Conservation (phyloP, 2,888 invertebrate species). For the Rhynchonema sp. region DNA sequence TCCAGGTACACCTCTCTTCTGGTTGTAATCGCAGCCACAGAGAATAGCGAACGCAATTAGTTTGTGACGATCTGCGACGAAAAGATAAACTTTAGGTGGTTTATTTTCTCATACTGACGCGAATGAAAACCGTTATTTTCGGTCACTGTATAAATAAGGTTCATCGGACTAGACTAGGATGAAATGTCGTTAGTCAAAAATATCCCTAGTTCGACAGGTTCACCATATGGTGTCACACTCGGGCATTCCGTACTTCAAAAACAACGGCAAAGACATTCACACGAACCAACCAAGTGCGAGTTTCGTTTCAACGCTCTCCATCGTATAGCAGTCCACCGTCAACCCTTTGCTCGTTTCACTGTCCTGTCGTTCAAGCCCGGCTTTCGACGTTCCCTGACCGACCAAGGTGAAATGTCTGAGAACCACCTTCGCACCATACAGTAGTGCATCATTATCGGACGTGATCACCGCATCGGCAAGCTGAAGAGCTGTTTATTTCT, state of each 20-base stretch:
- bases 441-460: background rate
- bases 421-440: background rate
- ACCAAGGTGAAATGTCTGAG: background rate
- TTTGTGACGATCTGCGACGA: constrained; percentile 49
- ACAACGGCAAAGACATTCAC: no score
- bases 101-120: no score
- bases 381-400: background rate
- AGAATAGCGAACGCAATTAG: constrained; percentile 62
- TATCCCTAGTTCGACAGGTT: no score
- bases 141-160: no score
- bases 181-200: no score
- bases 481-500: no score
- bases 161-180: no score
- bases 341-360: background rate
- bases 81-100: no score
- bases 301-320: background rate
- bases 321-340: background rate
- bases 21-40: constrained; percentile 67
- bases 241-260: no score
- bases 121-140: no score
- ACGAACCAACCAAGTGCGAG: no score
- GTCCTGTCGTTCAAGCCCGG: background rate
- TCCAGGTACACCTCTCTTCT: constrained; percentile 51
- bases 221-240: no score
- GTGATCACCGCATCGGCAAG: background rate